Percentiles rank a stretch among this genome's conserved stretches.
phyloP scores from a whole-genome alignment of 2,113 vertebrate species.

The Tapirus terrestris region DNA sequence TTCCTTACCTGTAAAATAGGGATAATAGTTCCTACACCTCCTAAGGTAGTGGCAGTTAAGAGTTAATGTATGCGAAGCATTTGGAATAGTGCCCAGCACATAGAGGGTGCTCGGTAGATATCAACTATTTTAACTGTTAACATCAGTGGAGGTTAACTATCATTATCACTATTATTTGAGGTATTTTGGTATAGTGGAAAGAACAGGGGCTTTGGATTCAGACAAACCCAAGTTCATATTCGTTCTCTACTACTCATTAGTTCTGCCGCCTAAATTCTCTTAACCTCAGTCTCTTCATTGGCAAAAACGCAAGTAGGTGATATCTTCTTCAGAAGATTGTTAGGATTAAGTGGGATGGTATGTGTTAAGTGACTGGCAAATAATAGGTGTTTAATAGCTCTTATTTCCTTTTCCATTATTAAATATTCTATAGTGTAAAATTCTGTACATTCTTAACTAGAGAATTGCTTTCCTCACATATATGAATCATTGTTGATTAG shows the following conservation, averaged over 20 bases:
- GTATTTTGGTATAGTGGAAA: not conserved
- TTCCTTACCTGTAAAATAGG: not conserved
- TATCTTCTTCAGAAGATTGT: not conserved
- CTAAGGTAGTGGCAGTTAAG: not conserved
- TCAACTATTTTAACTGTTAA: not conserved
- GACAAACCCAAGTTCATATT: not conserved
- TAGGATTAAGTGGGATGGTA: not conserved
- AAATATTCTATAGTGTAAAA: not conserved
- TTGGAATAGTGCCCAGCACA: not conserved
- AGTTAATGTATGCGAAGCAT: not conserved
- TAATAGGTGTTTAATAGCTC: not conserved
- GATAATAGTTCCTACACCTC: not conserved
- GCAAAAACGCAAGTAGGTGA: not conserved
- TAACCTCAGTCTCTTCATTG: not conserved
- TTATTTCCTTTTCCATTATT: not conserved
- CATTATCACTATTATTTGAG: not conserved
- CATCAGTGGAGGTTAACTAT: not conserved
- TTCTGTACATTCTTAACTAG: not conserved
- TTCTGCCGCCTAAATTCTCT: not conserved
- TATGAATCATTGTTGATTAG: not conserved
- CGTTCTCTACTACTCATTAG: not conserved
- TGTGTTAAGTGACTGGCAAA: not conserved
- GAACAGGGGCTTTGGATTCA: not conserved
- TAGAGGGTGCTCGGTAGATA: not conserved
- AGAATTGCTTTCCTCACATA: not conserved